Percentiles rank a stretch among this genome's conserved stretches.
phyloP scores from a whole-genome alignment of 2,113 vertebrate species.

The Sapayoa aenigma region DNA sequence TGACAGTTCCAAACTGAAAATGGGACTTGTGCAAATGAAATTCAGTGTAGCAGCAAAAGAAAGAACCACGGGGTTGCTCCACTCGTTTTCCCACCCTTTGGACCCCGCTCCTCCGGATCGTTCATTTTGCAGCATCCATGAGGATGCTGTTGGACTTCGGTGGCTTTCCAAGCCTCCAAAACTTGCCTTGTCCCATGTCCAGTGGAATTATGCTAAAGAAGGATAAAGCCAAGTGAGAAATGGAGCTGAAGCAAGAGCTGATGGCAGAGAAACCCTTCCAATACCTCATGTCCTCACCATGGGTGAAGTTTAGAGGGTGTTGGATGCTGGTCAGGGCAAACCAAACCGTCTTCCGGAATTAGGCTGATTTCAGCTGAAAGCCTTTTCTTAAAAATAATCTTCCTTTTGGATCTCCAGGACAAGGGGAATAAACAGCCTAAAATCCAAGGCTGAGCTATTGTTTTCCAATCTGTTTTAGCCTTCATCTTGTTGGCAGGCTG shows the following conservation, averaged over 20 bases:
- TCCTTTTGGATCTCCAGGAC: conserved; percentile 66
- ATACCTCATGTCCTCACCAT: background rate
- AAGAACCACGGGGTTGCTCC: conserved; percentile 20
- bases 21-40: conserved; percentile 62
- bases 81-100: background rate
- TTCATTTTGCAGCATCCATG: background rate
- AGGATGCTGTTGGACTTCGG: background rate
- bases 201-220: accelerated
- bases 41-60: conserved; percentile 51
- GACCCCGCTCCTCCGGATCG: background rate
- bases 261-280: background rate
- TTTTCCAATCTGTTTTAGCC: conserved; percentile 82
- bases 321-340: background rate
- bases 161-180: background rate
- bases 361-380: background rate
- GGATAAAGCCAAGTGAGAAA: background rate
- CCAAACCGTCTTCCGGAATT: background rate
- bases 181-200: background rate
- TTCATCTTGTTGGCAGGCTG: conserved; percentile 80
- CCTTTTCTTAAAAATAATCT: conserved; percentile 9
- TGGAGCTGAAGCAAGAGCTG: background rate
- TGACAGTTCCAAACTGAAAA: conserved; percentile 61
- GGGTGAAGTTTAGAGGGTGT: background rate
- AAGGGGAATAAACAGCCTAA: conserved; percentile 68
- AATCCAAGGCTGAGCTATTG: conserved; percentile 73